Evolutionary conservation across 2,113 vertebrate species (phyloP).

Genomic region (Colius striatus): DNA sequence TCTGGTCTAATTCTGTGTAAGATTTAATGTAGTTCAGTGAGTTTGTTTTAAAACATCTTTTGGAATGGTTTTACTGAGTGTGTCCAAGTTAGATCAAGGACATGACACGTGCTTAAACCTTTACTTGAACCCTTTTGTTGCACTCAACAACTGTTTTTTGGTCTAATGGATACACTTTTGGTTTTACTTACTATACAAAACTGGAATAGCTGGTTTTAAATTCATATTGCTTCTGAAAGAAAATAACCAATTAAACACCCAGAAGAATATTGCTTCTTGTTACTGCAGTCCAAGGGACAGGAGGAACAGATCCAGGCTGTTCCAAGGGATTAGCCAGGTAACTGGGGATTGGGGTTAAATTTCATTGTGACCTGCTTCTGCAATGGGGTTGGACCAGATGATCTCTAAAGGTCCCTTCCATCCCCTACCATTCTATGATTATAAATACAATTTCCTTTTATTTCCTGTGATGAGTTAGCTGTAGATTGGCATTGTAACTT

Average conservation of each 20-base stretch:
- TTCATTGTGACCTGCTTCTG: neutral
- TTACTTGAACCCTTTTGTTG: neutral
- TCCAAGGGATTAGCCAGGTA: neutral
- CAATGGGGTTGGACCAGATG: too few relatives aligned
- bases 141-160: neutral
- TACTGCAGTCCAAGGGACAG: neutral
- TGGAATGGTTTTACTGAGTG: neutral
- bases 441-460: neutral
- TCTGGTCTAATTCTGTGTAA: neutral
- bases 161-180: neutral
- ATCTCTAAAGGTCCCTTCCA: too few relatives aligned
- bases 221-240: neutral
- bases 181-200: neutral
- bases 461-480: neutral
- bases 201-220: neutral
- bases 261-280: neutral
- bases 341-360: neutral
- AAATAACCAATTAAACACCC: neutral
- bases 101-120: neutral
- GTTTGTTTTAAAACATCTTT: neutral
- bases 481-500: neutral
- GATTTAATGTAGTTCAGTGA: neutral
- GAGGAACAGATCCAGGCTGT: neutral
- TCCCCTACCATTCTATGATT: too few relatives aligned
- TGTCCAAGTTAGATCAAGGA: neutral